Evolutionary conservation across 2,113 vertebrate genomes (phyloP).

Genomic region (Alexandromys fortis): DNA sequence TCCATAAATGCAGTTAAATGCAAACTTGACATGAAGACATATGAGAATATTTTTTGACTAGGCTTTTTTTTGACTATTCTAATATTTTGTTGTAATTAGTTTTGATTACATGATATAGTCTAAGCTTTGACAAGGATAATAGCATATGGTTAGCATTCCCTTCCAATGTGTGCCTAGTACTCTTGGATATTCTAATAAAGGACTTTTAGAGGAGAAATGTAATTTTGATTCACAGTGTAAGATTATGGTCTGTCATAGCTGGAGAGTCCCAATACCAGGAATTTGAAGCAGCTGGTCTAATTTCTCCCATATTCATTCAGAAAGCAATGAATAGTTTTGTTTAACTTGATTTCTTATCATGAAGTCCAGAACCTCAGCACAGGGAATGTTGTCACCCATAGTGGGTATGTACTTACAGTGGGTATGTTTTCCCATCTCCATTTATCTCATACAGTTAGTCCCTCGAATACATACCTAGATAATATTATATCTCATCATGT

Average conservation of each 20-base stretch:
- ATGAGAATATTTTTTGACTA: neutral
- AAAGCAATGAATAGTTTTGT: neutral
- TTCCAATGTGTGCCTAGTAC: neutral
- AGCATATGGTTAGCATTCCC: fast-evolving
- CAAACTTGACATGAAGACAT: neutral
- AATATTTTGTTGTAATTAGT: neutral
- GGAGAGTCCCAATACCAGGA: neutral
- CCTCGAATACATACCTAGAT: neutral
- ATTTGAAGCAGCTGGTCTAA: neutral
- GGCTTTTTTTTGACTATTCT: neutral
- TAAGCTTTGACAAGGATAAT: neutral
- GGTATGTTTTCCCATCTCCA: neutral
- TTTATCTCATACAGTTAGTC: neutral
- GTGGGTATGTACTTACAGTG: neutral
- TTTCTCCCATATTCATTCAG: neutral
- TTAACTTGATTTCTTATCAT: neutral
- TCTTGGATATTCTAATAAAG: neutral
- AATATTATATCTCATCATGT: neutral
- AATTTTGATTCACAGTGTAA: neutral
- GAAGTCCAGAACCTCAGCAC: neutral
- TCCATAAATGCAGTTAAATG: neutral
- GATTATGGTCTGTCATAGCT: neutral
- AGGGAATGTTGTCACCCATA: neutral
- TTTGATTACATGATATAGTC: neutral
- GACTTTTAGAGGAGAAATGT: neutral